Conservation (phyloP, 2,888 invertebrate genomes). For the Hecatera dysodea region DNA sequence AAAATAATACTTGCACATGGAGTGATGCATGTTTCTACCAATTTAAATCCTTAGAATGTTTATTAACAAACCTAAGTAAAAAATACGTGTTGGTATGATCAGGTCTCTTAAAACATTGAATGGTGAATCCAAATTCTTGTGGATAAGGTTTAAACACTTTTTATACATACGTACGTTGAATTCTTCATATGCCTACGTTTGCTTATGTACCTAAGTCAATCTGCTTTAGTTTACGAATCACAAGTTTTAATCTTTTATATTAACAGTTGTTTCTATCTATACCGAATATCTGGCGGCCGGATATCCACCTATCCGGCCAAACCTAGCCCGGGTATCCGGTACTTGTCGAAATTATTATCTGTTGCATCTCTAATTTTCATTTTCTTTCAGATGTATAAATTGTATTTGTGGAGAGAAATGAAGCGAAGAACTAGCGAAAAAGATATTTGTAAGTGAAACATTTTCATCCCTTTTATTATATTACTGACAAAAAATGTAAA, state of each 20-base stretch:
- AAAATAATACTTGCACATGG: background rate
- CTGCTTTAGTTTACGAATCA: background rate
- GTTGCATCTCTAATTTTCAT: constrained; percentile 36
- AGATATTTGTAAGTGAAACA: constrained; percentile 77
- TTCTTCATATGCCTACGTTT: too few species aligned
- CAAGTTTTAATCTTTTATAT: background rate
- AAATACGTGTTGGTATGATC: background rate
- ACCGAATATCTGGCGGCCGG: constrained; percentile 23
- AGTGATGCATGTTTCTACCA: too few species aligned
- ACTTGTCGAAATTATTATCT: constrained; percentile 9
- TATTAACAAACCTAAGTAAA: background rate
- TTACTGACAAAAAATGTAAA: too few species aligned
- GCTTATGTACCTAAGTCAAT: background rate
- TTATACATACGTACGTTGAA: background rate
- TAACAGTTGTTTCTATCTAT: background rate
- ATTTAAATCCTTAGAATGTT: background rate
- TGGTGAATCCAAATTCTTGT: background rate
- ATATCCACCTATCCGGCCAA: constrained; percentile 28
- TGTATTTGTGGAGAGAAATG: constrained; percentile 74
- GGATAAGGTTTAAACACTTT: background rate
- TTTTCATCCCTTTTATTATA: background rate
- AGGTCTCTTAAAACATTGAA: background rate
- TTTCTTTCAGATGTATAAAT: constrained; percentile 79
- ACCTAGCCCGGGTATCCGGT: constrained; percentile 9
- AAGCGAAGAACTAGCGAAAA: constrained; percentile 65